A percentile compares a stretch with the other conserved stretches of the same genome.
Evolutionary conservation across 1,140 invertebrate species (phyloP).

Genomic region (Notospermus geniculatus): DNA sequence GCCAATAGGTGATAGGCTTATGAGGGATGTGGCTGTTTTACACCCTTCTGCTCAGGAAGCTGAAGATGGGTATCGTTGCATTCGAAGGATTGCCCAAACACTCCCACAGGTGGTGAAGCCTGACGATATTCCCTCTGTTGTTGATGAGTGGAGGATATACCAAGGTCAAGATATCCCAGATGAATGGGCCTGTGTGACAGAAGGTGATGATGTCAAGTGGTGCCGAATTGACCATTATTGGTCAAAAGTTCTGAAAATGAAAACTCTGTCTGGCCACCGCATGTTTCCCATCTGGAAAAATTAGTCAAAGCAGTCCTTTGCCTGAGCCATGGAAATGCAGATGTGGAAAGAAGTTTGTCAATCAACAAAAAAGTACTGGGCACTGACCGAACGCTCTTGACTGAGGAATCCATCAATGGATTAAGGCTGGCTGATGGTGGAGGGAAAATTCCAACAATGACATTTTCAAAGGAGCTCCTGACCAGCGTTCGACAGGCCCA

Average conservation of each 20-base stretch:
- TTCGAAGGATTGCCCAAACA: slow-evolving; percentile 13
- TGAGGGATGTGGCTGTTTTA: slow-evolving; percentile 12
- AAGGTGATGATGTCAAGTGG: neutral
- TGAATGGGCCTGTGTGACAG: slow-evolving; percentile 12
- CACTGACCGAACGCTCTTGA: slow-evolving; percentile 18
- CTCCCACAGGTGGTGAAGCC: slow-evolving; percentile 10
- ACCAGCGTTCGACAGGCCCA: neutral
- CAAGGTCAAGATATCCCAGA: slow-evolving; percentile 14
- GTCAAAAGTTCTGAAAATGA: slow-evolving; percentile 20
- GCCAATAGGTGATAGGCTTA: slow-evolving; percentile 13
- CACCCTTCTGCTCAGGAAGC: slow-evolving; percentile 16
- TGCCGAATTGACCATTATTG: slow-evolving; percentile 29
- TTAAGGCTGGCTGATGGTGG: slow-evolving; percentile 8
- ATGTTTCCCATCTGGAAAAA: slow-evolving; percentile 16
- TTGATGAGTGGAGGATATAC: slow-evolving; percentile 27
- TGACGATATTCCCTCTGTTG: slow-evolving; percentile 9
- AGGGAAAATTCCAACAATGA: neutral
- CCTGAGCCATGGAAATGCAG: slow-evolving; percentile 29
- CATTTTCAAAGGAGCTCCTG: slow-evolving; percentile 4
- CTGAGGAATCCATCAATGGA: slow-evolving; percentile 23
- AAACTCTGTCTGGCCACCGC: slow-evolving; percentile 1
- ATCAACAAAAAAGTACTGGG: slow-evolving; percentile 20
- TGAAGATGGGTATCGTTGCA: slow-evolving; percentile 5
- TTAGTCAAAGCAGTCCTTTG: slow-evolving; percentile 21
- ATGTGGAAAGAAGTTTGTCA: slow-evolving; percentile 28